These are phyloP conservation scores for Gobionotothen gibberifrons DNA, from an alignment of 2,797 vertebrate genomes.

Conservation along the genomic window DNA sequence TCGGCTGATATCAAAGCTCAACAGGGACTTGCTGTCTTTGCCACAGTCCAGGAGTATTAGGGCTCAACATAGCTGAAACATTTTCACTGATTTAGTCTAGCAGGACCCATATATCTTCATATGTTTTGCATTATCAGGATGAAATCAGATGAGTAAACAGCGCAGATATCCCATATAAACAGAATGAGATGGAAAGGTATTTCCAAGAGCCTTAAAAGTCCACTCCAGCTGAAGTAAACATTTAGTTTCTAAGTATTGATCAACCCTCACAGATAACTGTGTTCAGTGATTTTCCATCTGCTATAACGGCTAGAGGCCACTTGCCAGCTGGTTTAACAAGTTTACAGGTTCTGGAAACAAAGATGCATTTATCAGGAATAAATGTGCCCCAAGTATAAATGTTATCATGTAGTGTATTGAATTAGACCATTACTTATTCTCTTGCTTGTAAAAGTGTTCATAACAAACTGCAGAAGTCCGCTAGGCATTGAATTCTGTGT, in stretches of 20 bases:
- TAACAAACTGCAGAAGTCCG: background rate
- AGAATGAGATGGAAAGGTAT: background rate
- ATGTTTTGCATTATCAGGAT: too few relatives aligned
- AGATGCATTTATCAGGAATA: constrained; percentile 3
- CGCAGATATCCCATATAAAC: background rate
- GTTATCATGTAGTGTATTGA: background rate
- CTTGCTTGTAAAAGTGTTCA: background rate
- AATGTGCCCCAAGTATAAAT: background rate
- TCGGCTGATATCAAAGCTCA: constrained; percentile 11
- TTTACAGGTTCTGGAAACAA: constrained; percentile 30
- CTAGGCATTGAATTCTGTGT: background rate
- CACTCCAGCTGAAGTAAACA: constrained; percentile 16
- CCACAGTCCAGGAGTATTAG: background rate
- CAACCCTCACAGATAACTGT: constrained; percentile 23
- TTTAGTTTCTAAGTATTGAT: constrained; percentile 42
- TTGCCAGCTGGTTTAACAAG: constrained; percentile 34
- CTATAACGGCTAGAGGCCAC: constrained; percentile 18
- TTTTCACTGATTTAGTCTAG: constrained; percentile 7
- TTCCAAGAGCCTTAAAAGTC: background rate
- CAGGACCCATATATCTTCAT: constrained; percentile 4
- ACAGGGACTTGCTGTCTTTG: background rate
- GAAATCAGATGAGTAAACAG: background rate
- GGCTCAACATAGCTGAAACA: constrained; percentile 33
- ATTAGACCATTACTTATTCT: background rate
- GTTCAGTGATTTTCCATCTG: constrained; percentile 40